Evolutionary conservation across 2,888 invertebrate genomes (phyloP).

Genomic region (Anthophora plumipes): DNA sequence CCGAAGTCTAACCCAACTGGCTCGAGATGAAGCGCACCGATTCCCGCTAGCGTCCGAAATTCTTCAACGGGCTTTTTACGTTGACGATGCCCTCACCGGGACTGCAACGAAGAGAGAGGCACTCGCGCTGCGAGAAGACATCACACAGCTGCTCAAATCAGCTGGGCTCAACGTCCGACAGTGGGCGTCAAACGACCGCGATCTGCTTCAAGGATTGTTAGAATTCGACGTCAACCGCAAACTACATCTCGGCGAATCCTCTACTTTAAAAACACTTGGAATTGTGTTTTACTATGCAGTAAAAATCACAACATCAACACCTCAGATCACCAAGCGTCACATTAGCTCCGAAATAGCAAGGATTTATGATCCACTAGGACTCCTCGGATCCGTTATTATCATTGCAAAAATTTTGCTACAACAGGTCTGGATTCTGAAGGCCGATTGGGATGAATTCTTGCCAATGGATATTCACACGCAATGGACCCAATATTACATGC

Average conservation of each 20-base stretch:
- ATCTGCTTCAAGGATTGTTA: not conserved
- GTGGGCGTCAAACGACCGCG: not conserved
- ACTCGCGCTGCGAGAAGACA: too few relatives aligned
- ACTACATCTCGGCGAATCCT: constrained; percentile 28
- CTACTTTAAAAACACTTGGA: constrained; percentile 55
- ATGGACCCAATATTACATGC: not conserved
- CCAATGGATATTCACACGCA: not conserved
- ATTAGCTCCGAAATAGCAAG: constrained; percentile 62
- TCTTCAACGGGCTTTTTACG: too few relatives aligned
- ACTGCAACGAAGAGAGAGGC: not conserved
- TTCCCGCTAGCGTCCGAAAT: too few relatives aligned
- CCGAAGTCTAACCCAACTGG: too few relatives aligned
- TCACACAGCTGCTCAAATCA: too few relatives aligned
- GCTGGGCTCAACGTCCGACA: not conserved
- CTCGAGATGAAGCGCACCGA: too few relatives aligned
- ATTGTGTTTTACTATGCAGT: constrained; percentile 46
- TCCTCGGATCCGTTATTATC: constrained; percentile 55
- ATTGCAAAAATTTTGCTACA: not conserved
- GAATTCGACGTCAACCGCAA: constrained; percentile 40
- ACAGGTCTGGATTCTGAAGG: not conserved
- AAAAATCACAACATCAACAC: not conserved
- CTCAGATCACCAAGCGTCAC: not conserved
- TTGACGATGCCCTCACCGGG: too few relatives aligned
- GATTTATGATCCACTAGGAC: constrained; percentile 65
- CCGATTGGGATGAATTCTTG: not conserved